Percentiles rank a stretch among this genome's conserved stretches.
phyloP scores from a whole-genome alignment of 2,113 vertebrate genomes.

The Picathartes gymnocephalus region DNA sequence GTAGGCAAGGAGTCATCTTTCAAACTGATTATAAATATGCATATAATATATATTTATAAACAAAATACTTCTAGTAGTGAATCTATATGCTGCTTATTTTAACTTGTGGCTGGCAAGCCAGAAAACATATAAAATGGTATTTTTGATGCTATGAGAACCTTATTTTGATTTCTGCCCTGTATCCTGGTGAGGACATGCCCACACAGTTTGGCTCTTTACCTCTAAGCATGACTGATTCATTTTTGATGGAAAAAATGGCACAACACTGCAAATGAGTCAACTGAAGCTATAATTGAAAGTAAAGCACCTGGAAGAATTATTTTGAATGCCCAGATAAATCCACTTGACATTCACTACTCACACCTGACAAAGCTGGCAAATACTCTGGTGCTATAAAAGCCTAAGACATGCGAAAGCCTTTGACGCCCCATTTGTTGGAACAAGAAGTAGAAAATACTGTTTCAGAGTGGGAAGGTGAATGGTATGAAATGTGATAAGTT shows the following conservation, averaged over 20 bases:
- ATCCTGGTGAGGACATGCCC: not conserved
- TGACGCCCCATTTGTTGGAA: not conserved
- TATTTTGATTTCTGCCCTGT: slow-evolving; percentile 31
- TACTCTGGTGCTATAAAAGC: not conserved
- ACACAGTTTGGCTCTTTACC: slow-evolving; percentile 12
- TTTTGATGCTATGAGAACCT: slow-evolving; percentile 21
- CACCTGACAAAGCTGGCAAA: slow-evolving; percentile 29
- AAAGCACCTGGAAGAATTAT: slow-evolving; percentile 13
- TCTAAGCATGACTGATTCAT: slow-evolving; percentile 11
- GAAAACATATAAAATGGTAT: not conserved
- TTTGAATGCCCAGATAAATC: slow-evolving; percentile 26
- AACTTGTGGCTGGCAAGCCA: not conserved
- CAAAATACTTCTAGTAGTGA: not conserved
- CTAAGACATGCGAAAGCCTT: not conserved
- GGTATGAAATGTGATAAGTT: not conserved
- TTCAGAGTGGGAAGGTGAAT: not conserved
- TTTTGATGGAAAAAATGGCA: slow-evolving; percentile 21
- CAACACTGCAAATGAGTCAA: slow-evolving; percentile 20
- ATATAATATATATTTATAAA: not conserved
- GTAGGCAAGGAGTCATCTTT: not conserved
- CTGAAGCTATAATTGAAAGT: not conserved
- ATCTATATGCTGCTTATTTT: not conserved
- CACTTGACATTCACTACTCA: not conserved
- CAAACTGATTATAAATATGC: not conserved
- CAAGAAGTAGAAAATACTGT: not conserved